Evolutionary conservation across 2,797 vertebrate genomes (phyloP), one percentile per base, ranked within the genome.

Genomic region (Clarias platycephalus): DNA sequence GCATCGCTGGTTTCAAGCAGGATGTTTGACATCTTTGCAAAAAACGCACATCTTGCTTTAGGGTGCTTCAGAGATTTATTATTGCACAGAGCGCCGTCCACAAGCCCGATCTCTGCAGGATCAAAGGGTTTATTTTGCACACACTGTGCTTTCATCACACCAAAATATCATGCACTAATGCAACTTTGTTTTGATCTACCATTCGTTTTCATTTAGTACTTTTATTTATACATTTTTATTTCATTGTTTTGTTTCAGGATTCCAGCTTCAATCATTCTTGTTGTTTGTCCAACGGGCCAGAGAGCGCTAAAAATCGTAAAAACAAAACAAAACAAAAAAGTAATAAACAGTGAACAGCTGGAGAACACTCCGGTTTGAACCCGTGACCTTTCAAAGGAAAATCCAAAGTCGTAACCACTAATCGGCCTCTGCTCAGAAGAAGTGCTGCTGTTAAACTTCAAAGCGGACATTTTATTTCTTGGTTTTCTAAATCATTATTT

Each of bases 101-200:
- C 34, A 10, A 24, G 16, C 12, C n/a, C 76, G 3, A 9, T 58
- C 74, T 58, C 20, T 58, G 49, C 55, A 77, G 28, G 31, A 77
- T 77, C 55, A 76, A 76, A 76, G 55, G 18, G 16, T 37, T 77
- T 24, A 37, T 60, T 77, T 16, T 77, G 55, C 75, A 77, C 75
- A 60, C n/a, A 4, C 10, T 12, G 26, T 12, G 8, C 53, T 76
- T 76, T 76, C 26, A 40, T 60, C 31, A 7, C 28, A 57, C 72
- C 72, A 5, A 12, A 12, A 5, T 53, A 53, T 57, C 28, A 13
- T 22, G 26, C 16, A 0, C 13, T 76, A 53, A 10, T 3, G 28
- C 37, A 44, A 37, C 1, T 12, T 26, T 44, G 22, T 71, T 44
- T 44, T 44, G 24, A 40, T 71, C 37, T 13, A 12, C 37, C 10